phyloP scores from a whole-genome alignment of 2,888 invertebrate species.

The Metopia argyrocephala region DNA sequence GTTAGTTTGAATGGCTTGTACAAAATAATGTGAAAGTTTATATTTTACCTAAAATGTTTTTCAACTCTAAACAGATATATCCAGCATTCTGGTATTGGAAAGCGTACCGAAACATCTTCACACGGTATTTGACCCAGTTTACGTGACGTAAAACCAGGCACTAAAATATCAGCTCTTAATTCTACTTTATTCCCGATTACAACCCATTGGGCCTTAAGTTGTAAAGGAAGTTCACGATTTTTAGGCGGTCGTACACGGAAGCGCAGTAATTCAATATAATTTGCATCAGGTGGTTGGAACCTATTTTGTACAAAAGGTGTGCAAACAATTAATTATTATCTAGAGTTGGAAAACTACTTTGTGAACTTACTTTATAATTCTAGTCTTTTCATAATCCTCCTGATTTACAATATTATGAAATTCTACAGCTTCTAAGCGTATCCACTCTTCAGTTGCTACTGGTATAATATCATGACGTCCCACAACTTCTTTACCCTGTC shows the following conservation, averaged over 20 bases:
- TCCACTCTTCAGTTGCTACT: constrained; percentile 99
- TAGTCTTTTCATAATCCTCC: constrained; percentile 90
- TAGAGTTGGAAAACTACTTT: background rate
- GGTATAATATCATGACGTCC: constrained; percentile 99
- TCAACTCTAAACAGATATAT: constrained; percentile 99
- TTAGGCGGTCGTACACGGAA: constrained; percentile 96
- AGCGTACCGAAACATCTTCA: constrained; percentile 96
- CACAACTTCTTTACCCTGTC: constrained; percentile 99
- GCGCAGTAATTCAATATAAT: constrained; percentile 97
- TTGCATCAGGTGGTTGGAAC: constrained; percentile 98
- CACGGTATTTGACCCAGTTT: constrained; percentile 97
- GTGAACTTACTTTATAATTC: constrained; percentile 87
- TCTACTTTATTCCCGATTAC: constrained; percentile 95
- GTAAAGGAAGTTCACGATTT: constrained; percentile 97
- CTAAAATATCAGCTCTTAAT: constrained; percentile 95
- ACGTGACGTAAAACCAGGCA: constrained; percentile 97
- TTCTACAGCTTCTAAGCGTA: constrained; percentile 94
- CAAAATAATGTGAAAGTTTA: background rate
- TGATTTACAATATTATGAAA: constrained; percentile 96
- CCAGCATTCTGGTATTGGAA: constrained; percentile 99
- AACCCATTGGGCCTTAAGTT: constrained; percentile 93
- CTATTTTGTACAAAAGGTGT: constrained; percentile 77
- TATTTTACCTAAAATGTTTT: constrained; percentile 87
- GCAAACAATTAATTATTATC: background rate
- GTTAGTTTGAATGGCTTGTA: no score